phyloP scores from a whole-genome alignment of 2,113 vertebrate species.

The Grammomys surdaster region DNA sequence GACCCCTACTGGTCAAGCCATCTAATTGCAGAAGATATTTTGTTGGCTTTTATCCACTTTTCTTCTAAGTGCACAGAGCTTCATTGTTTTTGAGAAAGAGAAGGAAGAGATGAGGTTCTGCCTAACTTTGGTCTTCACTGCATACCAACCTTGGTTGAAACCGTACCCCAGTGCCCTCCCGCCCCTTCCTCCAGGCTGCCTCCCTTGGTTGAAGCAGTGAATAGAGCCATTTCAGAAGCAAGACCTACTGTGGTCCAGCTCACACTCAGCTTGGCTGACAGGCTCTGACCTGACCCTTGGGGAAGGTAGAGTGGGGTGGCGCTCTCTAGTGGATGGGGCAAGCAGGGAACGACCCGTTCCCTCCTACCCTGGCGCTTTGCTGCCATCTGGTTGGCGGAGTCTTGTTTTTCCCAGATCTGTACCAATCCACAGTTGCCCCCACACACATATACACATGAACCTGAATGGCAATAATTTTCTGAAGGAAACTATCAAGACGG shows the following conservation, averaged over 20 bases:
- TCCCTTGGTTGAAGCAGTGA: background rate
- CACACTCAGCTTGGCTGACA: background rate
- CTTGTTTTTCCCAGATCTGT: fast-evolving
- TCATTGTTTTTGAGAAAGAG: background rate
- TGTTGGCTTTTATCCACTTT: background rate
- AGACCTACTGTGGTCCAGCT: background rate
- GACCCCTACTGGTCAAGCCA: background rate
- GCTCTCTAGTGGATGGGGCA: background rate
- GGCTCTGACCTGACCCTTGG: background rate
- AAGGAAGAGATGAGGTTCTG: background rate
- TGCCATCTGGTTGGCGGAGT: background rate
- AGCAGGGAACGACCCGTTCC: no score
- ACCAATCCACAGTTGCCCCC: background rate
- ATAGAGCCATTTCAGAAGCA: background rate
- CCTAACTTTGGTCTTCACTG: background rate
- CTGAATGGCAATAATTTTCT: constrained; percentile 90
- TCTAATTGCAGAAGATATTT: background rate
- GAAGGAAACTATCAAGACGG: constrained; percentile 71
- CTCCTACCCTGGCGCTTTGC: fast-evolving
- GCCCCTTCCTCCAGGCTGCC: background rate
- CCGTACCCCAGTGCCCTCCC: background rate
- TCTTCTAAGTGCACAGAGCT: no score
- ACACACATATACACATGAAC: background rate
- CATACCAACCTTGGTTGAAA: background rate
- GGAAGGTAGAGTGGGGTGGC: no score